Base-by-base conservation (phyloP, 2,888 invertebrate species). In the Synanthedon myopaeformis region DNA sequence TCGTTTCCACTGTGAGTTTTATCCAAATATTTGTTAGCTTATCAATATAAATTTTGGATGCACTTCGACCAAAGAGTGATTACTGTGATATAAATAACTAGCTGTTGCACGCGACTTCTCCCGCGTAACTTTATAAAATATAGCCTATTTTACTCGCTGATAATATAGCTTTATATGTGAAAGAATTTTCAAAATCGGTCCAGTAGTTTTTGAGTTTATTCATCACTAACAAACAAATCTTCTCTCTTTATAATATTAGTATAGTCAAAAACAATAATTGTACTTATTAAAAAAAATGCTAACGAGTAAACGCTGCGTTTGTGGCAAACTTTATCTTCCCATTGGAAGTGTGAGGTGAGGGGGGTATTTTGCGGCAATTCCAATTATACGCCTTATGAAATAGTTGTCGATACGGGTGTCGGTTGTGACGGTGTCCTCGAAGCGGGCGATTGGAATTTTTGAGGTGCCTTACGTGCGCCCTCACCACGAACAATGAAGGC, bases 381-480 rank as follows among this genome's bases (percentile, higher is more conserved):
- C 84, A 84, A 83, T 85, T 82, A 85, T 84, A 82, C 79, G 79
- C 72, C 81, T 84, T 83, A 85, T 85, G 85, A 83, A 83, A 85
- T 84, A 84, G 79, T 82, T 76, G 75, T 73, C 73, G 65, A 67
- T 68, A 58, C 62, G 63, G 74, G 69, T 69, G 76, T 67, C 74
- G 79, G 71, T 77, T 74, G 76, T 73, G 74, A 76, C 74, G 69
- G 66, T 66, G 65, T 73, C 73, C 78, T 75, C 76, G 79, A 69
- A 66, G 73, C 72, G 57, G 72, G 67, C 76, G 79, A 80, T 79
- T 65, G 81, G 81, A 81, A 81, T 82, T 79, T 76, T 71, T 68
- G 65, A 72, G 66, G 67, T 66, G 65, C 69, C 70, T 75, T 76
- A 76, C 78, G 76, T 76, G 75, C 74, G 67, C 62, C 49, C 12